Evolutionary conservation across 2,888 invertebrate species (phyloP).

Genomic region (Platycheirus rosarum): DNA sequence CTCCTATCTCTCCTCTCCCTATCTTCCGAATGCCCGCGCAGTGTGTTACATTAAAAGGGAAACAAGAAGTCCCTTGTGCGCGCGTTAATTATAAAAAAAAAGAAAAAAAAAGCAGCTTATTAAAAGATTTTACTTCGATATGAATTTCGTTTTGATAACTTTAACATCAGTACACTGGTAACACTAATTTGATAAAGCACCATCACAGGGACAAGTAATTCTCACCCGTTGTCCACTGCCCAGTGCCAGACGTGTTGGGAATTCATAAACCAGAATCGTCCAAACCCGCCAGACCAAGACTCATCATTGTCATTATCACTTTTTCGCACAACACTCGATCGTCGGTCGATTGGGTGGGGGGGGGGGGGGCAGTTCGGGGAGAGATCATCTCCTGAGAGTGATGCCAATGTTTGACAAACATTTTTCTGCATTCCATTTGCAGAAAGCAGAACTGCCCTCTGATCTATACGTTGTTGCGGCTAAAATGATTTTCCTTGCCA

Average conservation of each 20-base stretch:
- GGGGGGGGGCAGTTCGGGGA: background rate
- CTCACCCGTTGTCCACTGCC: constrained; percentile 51
- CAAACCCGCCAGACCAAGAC: constrained; percentile 47
- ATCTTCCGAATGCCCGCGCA: too few species aligned
- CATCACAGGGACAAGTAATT: constrained; percentile 54
- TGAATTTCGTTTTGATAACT: too few species aligned
- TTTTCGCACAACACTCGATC: constrained; percentile 34
- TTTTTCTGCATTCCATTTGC: constrained; percentile 69
- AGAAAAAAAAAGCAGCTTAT: too few species aligned
- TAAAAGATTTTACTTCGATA: too few species aligned
- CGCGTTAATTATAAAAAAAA: too few species aligned
- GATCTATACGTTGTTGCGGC: background rate
- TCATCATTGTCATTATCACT: constrained; percentile 73
- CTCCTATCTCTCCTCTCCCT: too few species aligned
- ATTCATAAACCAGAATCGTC: constrained; percentile 62
- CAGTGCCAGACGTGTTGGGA: constrained; percentile 65
- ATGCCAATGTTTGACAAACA: constrained; percentile 72
- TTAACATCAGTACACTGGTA: background rate
- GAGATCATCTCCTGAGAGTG: constrained; percentile 18
- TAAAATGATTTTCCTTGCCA: constrained; percentile 32
- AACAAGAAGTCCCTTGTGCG: too few species aligned
- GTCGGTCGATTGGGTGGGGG: too few species aligned
- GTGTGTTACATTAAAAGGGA: too few species aligned
- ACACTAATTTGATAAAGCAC: background rate
- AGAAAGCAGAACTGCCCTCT: constrained; percentile 34